Conservation (phyloP, 2,113 vertebrate genomes). For the Paradisaea rubra region DNA sequence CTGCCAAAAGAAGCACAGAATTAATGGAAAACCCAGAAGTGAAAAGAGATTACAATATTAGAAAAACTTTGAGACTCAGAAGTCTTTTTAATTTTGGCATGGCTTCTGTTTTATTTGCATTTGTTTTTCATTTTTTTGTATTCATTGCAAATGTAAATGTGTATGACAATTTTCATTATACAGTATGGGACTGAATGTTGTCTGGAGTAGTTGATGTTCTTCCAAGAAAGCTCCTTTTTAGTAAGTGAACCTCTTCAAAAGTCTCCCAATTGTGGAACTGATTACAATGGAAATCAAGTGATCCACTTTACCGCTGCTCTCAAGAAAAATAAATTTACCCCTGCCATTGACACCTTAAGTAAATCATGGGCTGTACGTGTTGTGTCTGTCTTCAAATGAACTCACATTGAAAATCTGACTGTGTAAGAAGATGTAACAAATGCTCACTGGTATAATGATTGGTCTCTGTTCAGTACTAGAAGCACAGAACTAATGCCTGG, state of each 20-base stretch:
- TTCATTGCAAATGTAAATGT: neutral
- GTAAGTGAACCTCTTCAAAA: neutral
- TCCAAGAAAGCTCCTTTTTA: neutral
- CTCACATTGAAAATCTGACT: neutral
- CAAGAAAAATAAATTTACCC: neutral
- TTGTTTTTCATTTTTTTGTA: neutral
- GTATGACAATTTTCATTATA: neutral
- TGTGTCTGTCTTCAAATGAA: neutral
- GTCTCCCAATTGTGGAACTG: neutral
- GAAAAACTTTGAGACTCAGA: neutral
- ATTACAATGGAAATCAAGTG: neutral
- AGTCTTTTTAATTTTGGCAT: neutral
- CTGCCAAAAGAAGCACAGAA: neutral
- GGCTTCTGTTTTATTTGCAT: neutral
- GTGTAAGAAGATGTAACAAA: neutral
- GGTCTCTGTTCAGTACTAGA: neutral
- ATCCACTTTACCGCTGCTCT: neutral
- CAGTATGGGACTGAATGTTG: neutral
- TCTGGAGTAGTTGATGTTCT: neutral
- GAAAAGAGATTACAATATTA: neutral
- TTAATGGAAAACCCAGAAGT: neutral
- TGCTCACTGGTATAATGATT: neutral
- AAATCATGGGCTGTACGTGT: neutral
- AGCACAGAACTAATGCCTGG: neutral
- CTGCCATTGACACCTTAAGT: neutral